phyloP scores from a whole-genome alignment of 2,113 vertebrate genomes.

The Stictonetta naevosa region DNA sequence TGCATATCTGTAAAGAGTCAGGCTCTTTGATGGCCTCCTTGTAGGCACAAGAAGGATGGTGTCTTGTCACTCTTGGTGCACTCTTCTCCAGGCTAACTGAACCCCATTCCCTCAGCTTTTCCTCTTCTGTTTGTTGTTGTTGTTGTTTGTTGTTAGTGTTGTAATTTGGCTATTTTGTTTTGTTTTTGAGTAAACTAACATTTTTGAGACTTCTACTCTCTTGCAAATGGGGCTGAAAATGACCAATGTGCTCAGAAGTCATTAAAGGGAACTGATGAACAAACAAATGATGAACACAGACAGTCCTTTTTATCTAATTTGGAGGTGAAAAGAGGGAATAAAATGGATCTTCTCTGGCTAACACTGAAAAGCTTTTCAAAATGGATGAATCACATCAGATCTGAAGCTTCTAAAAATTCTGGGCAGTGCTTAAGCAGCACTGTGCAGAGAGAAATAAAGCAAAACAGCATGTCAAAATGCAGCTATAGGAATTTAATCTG shows the following conservation, averaged over 20 bases:
- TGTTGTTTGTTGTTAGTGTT: neutral
- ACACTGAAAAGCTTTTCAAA: neutral
- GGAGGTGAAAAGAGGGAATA: neutral
- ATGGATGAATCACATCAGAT: neutral
- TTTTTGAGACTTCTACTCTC: neutral
- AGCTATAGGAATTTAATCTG: conserved; percentile 15
- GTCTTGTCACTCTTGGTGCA: neutral
- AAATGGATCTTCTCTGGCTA: neutral
- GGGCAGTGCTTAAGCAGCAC: neutral
- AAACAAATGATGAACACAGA: neutral
- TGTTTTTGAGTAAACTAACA: neutral
- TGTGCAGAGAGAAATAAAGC: conserved; percentile 8
- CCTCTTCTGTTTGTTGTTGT: neutral
- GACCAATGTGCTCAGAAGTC: neutral
- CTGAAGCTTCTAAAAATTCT: conserved; percentile 46
- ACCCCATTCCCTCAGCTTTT: neutral
- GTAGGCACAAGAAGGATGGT: neutral
- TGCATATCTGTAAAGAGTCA: neutral
- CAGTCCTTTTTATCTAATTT: neutral
- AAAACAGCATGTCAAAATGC: neutral
- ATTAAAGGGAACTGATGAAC: neutral
- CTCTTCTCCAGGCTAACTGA: neutral
- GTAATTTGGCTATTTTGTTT: too few species aligned
- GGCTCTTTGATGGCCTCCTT: neutral
- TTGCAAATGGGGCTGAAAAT: neutral